Evolutionary conservation across 2,113 vertebrate genomes (phyloP).

Genomic region (Cichladusa arquata): DNA sequence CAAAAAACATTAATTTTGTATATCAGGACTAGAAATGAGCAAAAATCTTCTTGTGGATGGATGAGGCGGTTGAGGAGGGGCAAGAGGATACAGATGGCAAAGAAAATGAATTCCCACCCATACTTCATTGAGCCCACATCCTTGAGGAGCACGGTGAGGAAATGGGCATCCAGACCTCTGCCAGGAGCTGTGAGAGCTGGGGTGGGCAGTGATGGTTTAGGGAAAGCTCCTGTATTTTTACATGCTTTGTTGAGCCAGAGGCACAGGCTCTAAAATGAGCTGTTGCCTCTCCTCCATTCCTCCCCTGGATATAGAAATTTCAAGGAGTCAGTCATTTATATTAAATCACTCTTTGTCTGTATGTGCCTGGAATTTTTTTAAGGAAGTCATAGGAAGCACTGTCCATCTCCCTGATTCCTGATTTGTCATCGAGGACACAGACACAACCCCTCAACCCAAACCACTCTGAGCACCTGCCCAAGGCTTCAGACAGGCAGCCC

Average conservation of each 20-base stretch:
- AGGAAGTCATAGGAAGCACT: neutral
- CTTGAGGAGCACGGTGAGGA: neutral
- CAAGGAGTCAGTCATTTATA: neutral
- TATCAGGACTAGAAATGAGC: neutral
- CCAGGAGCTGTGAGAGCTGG: neutral
- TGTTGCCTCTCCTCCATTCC: neutral
- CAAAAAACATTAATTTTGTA: neutral
- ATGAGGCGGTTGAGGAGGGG: neutral
- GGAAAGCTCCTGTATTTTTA: neutral
- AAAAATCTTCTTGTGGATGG: neutral
- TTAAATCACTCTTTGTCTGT: neutral
- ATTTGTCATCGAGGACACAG: neutral
- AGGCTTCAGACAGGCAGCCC: neutral
- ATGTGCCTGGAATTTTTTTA: neutral
- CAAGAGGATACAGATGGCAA: too few species aligned
- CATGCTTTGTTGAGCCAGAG: neutral
- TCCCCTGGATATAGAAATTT: neutral
- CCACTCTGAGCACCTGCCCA: too few species aligned
- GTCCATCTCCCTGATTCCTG: neutral
- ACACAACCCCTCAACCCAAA: neutral
- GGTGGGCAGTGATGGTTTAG: neutral
- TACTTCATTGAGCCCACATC: neutral
- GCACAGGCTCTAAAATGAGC: neutral
- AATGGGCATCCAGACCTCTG: neutral
- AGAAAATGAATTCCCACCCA: rapidly evolving